Conservation (phyloP, 2,797 vertebrate genomes). For the Xiphorhynchus erythropygius region DNA sequence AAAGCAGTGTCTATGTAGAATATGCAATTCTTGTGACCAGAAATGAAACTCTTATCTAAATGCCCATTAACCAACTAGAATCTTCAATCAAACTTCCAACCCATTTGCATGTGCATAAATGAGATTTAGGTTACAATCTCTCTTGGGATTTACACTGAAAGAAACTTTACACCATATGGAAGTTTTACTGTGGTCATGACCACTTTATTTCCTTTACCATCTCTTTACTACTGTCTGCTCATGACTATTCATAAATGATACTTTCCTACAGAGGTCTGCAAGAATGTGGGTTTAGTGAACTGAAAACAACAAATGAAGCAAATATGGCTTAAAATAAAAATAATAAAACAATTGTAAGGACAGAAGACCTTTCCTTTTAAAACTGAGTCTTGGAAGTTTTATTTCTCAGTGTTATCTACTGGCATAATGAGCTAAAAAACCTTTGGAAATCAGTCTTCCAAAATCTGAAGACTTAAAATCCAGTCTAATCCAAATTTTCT, state of each 20-base stretch:
- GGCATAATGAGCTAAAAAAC: background rate
- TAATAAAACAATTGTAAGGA: background rate
- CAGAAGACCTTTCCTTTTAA: background rate
- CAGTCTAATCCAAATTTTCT: background rate
- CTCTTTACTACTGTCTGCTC: background rate
- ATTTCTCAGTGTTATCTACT: background rate
- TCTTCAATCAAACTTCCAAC: background rate
- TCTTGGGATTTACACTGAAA: background rate
- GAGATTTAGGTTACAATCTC: background rate
- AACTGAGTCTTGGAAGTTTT: background rate
- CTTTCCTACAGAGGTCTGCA: background rate
- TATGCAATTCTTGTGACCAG: background rate
- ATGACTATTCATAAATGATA: background rate
- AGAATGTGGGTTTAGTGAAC: background rate
- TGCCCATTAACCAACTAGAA: accelerated
- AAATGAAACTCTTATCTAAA: background rate
- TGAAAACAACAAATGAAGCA: background rate
- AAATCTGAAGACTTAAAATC: background rate
- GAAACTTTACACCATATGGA: accelerated
- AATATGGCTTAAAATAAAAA: background rate
- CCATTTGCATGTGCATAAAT: background rate
- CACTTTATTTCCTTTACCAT: background rate
- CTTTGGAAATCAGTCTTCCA: background rate
- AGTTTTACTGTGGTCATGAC: background rate
- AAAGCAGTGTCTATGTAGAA: background rate